Conservation (phyloP, 2,113 vertebrate genomes). For the Megaceryle maxima region DNA sequence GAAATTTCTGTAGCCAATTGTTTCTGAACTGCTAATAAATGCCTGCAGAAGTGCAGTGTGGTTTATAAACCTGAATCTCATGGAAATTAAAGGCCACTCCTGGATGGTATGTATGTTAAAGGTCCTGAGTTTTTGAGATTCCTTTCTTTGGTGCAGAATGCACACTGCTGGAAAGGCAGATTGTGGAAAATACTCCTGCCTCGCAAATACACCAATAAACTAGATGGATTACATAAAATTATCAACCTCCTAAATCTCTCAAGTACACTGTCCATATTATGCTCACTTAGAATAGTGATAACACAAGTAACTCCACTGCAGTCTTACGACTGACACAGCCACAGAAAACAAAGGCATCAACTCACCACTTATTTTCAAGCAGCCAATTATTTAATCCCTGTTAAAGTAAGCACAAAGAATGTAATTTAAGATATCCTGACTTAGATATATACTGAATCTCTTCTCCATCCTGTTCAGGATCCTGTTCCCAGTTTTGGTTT, state of each 20-base stretch:
- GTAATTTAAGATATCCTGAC: background rate
- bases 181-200: background rate
- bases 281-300: background rate
- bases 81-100: background rate
- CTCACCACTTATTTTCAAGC: background rate
- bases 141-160: background rate
- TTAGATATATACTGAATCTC: background rate
- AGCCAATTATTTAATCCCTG: background rate
- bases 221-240: background rate
- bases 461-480: background rate
- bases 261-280: background rate
- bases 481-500: background rate
- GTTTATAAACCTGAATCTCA: background rate
- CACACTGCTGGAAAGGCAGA: background rate
- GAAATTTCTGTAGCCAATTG: background rate
- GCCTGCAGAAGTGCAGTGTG: background rate
- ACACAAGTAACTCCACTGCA: background rate
- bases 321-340: background rate
- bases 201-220: background rate
- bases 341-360: background rate
- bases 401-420: background rate
- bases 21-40: background rate
- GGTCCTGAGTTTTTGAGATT: background rate
- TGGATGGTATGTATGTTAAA: background rate
- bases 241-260: background rate